Evolutionary conservation across 2,888 invertebrate genomes (phyloP), one percentile per base, ranked within the genome.

Genomic region (Caenorhabditis uteleia): DNA sequence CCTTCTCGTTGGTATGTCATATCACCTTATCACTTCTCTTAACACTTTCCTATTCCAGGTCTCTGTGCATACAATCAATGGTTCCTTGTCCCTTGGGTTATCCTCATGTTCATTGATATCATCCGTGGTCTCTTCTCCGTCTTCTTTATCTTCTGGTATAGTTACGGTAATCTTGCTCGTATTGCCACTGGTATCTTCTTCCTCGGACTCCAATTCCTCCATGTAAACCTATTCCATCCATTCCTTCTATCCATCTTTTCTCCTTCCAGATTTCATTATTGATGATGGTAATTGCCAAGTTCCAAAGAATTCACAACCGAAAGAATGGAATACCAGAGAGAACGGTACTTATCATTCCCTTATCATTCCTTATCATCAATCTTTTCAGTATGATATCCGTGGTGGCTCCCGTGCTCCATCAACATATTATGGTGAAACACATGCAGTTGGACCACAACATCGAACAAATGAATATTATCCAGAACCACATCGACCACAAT

Each of bases 111-210:
- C 12, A 56, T 83, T 48, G 83, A 83, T 31, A 77, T 83, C 40
- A 61, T 83, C 21, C 74, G 83, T 12, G 83, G 83, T 18, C 56
- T 82, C 34, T 77, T 83, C 48, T 82, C 82, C 14, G 71, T 69
- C 27, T 71, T 83, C 45, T 68, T 83, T 64, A 83, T 83, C 31
- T 83, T 83, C 68, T 68, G 77, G 53, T 77, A 67, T 57, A 77
- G 77, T 40, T 71, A 79, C 45, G 67, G 75, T 3, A 78, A 82
- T 51, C 59, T 83, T 48, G 78, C 80, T 0, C 69, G 83, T 27
- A 78, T 83, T 43, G 83, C 83, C 18, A 77, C 81, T 6, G 83
- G 79, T 29, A 83, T 83, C 34, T 82, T 83, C 75, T 83, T 83
- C 72, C 71, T 83, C n/a, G 83, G 82, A 6, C 64, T 83, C 18